Base-by-base conservation (phyloP, 2,113 vertebrate species). In the Leptosomus discolor region DNA sequence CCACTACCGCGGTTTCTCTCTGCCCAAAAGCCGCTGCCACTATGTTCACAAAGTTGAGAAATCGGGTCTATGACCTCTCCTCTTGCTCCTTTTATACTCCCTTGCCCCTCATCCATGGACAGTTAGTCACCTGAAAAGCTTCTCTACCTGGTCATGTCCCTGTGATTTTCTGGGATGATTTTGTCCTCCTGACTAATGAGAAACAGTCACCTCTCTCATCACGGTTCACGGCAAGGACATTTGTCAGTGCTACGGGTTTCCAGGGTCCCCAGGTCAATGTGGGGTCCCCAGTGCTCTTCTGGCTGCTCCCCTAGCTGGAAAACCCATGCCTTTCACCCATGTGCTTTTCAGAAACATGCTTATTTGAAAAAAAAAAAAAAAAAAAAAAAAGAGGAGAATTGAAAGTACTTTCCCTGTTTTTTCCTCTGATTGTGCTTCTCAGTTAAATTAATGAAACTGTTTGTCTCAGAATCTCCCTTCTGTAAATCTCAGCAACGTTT, bases 381-480 rank as follows among this genome's bases (percentile, higher is more conserved):
- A 37, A 60, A 20, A 32, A n/a, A 7, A 39, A 30, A 70, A 51
- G 5, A 24, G 8, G 45, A 76, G 17, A 90, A 77, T 15, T 54
- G 46, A 51, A 87, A 95, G 24, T 39, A 20, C 61, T 90, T 94
- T 64, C 64, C 56, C 27, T 48, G 19, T 91, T 89, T 82, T 50
- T 81, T 78, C 43, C 73, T 70, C 64, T 1, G 5, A 32, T 89
- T 78, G 32, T 89, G 12, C 64, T 95, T 34, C 43, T 89, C 14
- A 8, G 17, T 71, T 61, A 83, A 85, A 91, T 86, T 81, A 82
- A 79, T 71, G 74, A 46, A 81, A 58, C 14, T 93, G 67, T 79
- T 95, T 96, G 84, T 87, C 56, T 93, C 69, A 64, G 48, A 94
- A 96, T 78, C 86, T 89, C 27, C 68, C 68, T 13, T 89, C 76